Conservation (phyloP, 1,140 invertebrate genomes). For the Caenorhabditis briggsae region DNA sequence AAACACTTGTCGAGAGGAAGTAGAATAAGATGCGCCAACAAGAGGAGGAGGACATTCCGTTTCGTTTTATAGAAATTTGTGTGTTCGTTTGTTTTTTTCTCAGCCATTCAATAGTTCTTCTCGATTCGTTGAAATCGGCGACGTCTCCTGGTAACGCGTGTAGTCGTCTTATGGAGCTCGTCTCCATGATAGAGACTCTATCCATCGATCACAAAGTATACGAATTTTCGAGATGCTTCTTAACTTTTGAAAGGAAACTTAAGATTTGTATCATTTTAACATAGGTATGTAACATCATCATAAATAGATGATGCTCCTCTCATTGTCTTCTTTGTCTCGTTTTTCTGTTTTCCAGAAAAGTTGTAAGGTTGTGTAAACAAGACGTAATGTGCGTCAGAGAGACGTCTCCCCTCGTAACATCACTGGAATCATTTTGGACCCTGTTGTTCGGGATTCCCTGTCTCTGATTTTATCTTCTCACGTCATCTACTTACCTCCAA, state of each 20-base stretch:
- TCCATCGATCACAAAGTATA: too few relatives aligned
- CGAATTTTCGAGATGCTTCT: background rate
- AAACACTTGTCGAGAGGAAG: constrained; percentile 43
- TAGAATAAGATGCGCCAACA: background rate
- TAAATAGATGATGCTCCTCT: constrained; percentile 17
- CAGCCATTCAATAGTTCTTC: background rate
- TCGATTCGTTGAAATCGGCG: background rate
- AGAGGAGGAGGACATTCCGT: background rate
- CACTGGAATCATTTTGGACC: constrained; percentile 18
- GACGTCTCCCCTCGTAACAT: background rate
- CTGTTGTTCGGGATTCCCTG: constrained; percentile 15
- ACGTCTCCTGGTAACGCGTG: background rate
- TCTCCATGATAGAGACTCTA: too few relatives aligned
- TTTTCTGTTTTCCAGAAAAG: constrained; percentile 3
- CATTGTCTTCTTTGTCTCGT: constrained; percentile 17
- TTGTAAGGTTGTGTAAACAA: constrained; percentile 44
- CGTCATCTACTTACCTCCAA: constrained; percentile 33
- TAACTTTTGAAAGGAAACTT: background rate
- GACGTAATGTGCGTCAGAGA: constrained; percentile 28
- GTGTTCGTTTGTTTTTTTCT: constrained; percentile 5
- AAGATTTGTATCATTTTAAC: background rate
- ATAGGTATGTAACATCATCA: background rate
- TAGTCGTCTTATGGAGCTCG: background rate
- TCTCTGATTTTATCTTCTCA: background rate
- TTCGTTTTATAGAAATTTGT: background rate